Conservation (phyloP, 1,140 invertebrate species). For the Brachystomella parvula region DNA sequence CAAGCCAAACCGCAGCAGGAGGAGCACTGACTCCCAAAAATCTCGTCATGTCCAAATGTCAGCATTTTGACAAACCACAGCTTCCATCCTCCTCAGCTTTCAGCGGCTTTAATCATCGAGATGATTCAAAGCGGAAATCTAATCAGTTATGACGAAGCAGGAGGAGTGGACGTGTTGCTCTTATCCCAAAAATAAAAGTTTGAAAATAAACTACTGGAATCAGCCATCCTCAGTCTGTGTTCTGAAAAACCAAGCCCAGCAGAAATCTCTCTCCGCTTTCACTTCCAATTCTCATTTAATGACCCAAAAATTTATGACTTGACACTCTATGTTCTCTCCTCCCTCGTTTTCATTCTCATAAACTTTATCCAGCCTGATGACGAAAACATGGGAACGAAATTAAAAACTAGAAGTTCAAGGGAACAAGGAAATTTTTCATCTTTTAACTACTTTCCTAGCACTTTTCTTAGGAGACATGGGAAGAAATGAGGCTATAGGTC, state of each 20-base stretch:
- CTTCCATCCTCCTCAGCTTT: no score
- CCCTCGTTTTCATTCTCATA: neutral
- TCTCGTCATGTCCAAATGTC: no score
- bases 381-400: neutral
- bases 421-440: conserved; percentile 8
- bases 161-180: no score
- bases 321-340: neutral
- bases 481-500: no score
- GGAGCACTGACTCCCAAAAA: no score
- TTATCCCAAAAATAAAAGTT: no score
- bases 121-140: no score
- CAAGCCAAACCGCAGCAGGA: no score
- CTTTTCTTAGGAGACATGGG: no score
- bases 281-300: conserved; percentile 5
- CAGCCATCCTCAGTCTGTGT: no score
- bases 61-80: no score
- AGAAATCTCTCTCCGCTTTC: neutral
- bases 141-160: neutral
- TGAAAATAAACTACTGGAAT: neutral
- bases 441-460: neutral
- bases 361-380: conserved; percentile 7
- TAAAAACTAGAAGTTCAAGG: conserved; percentile 1
- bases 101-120: neutral
- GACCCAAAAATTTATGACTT: neutral
- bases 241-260: no score